Conservation (phyloP, 2,888 invertebrate genomes). For the Cordilura impudica region DNA sequence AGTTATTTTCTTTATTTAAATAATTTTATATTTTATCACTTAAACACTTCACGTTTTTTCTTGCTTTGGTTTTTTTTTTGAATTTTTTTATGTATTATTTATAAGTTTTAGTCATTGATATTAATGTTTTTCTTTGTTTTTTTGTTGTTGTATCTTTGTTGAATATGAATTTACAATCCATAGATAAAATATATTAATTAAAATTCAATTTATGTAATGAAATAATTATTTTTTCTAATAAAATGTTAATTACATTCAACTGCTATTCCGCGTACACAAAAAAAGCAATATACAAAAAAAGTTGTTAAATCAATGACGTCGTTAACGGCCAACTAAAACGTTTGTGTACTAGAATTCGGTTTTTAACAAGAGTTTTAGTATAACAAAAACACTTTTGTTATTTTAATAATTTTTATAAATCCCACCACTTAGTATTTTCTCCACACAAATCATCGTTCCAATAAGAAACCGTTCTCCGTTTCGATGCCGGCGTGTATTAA, state of each 20-base stretch:
- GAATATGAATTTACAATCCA: conserved; percentile 8
- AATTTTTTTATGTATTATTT: background rate
- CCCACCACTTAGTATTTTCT: background rate
- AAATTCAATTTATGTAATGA: conserved; percentile 52
- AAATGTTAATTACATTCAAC: conserved; percentile 37
- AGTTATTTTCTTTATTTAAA: background rate
- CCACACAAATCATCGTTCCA: conserved; percentile 36
- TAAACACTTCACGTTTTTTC: background rate
- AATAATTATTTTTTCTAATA: background rate
- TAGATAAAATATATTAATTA: conserved; percentile 57
- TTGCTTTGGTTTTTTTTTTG: too few relatives aligned
- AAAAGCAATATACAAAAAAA: conserved; percentile 1
- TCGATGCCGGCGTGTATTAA: background rate
- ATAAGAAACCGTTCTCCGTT: conserved; percentile 45
- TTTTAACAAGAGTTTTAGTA: conserved; percentile 37
- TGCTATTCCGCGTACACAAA: conserved; percentile 22
- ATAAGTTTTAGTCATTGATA: background rate
- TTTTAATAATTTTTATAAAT: conserved; percentile 3
- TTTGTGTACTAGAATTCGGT: conserved; percentile 55
- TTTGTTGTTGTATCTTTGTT: background rate
- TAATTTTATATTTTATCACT: background rate
- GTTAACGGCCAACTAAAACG: conserved; percentile 52
- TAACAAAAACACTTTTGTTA: conserved; percentile 1
- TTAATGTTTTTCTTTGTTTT: background rate
- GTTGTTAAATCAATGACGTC: conserved; percentile 47